Conservation (phyloP, 2,888 invertebrate species). For the Diogma glabrata region DNA sequence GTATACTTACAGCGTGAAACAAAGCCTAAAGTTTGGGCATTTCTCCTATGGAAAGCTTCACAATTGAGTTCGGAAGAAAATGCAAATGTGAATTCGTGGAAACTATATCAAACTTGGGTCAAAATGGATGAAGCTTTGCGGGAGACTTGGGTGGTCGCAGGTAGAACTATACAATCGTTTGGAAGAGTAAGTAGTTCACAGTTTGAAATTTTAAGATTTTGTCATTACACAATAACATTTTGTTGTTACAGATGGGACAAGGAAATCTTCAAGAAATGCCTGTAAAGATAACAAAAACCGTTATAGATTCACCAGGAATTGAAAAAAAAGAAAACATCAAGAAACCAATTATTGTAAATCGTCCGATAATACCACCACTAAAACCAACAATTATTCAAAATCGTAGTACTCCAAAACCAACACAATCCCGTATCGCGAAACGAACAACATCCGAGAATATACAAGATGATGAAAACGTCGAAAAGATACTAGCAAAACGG, state of each 20-base stretch:
- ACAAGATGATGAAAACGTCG: slow-evolving; percentile 60
- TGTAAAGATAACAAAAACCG: slow-evolving; percentile 37
- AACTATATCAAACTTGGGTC: slow-evolving; percentile 73
- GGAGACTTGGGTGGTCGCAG: slow-evolving; percentile 70
- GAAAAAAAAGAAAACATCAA: slow-evolving; percentile 1
- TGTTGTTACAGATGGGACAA: slow-evolving; percentile 27
- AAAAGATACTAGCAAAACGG: slow-evolving; percentile 73
- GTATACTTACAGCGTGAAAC: slow-evolving; percentile 48
- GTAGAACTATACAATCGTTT: slow-evolving; percentile 60
- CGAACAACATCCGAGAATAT: slow-evolving; percentile 15
- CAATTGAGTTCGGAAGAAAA: slow-evolving; percentile 37
- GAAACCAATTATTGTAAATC: slow-evolving; percentile 1
- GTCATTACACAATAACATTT: no score
- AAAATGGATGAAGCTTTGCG: slow-evolving; percentile 62
- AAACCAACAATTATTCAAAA: background rate
- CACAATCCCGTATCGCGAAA: background rate
- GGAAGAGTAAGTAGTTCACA: slow-evolving; percentile 42
- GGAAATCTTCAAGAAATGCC: slow-evolving; percentile 37
- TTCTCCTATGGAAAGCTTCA: slow-evolving; percentile 65
- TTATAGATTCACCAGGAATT: slow-evolving; percentile 27
- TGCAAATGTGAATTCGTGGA: slow-evolving; percentile 56
- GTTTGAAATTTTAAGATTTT: background rate
- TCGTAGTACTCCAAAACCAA: background rate
- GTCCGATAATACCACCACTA: background rate
- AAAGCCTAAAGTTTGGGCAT: slow-evolving; percentile 78